Evolutionary conservation across 2,797 vertebrate genomes (phyloP).

Genomic region (Phalanger gymnotis): DNA sequence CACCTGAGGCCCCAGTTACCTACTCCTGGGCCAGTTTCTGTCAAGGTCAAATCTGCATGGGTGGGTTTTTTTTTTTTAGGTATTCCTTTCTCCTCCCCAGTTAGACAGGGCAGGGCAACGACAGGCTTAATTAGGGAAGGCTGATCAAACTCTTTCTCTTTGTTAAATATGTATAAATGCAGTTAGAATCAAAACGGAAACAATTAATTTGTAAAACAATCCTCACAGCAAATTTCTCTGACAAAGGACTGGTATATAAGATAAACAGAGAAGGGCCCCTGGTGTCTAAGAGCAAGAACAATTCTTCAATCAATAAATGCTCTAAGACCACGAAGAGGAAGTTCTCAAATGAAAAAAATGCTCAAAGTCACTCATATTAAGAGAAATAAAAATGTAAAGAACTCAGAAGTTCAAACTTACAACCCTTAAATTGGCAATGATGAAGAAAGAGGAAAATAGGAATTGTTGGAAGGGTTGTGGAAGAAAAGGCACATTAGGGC

Average conservation of each 20-base stretch:
- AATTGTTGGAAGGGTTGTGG: background rate
- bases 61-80: background rate
- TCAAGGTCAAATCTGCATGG: background rate
- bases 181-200: background rate
- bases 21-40: background rate
- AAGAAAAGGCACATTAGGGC: too few relatives aligned
- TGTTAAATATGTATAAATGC: background rate
- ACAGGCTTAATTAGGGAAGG: background rate
- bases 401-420: background rate
- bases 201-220: background rate
- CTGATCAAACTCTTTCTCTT: background rate
- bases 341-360: background rate
- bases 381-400: background rate
- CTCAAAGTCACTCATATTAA: background rate
- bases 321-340: background rate
- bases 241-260: background rate
- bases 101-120: background rate
- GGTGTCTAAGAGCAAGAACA: background rate
- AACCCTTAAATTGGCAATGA: background rate
- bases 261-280: background rate
- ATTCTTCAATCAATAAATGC: background rate
- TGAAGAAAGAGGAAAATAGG: background rate
- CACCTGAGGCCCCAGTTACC: background rate
- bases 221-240: background rate
- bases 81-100: accelerated